phyloP scores from a whole-genome alignment of 2,797 vertebrate species.

The Hylomyscus alleni region DNA sequence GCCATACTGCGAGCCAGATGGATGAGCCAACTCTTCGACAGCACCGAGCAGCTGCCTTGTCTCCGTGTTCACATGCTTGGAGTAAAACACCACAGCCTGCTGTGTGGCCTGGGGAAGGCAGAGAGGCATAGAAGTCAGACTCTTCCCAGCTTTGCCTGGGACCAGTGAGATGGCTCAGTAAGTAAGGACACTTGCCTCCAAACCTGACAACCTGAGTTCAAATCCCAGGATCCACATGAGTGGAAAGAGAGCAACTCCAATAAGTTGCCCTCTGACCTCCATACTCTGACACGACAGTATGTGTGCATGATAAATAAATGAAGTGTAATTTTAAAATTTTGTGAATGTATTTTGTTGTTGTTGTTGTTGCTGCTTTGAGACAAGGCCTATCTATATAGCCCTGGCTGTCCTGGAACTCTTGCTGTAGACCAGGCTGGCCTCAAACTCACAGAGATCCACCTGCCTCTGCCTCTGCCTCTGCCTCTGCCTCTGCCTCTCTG shows the following conservation, averaged over 20 bases:
- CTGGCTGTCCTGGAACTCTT: neutral
- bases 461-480: too few relatives aligned
- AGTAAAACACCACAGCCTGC: conserved; percentile 43
- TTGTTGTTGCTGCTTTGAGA: neutral
- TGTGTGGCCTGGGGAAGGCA: neutral
- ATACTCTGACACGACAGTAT: neutral
- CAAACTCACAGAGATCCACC: neutral
- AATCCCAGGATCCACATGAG: neutral
- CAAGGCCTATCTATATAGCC: neutral
- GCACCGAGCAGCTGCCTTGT: conserved; percentile 66
- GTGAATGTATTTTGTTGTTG: neutral
- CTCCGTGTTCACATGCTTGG: neutral
- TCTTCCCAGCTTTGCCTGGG: conserved; percentile 5
- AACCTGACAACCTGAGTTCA: neutral
- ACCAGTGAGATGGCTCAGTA: neutral
- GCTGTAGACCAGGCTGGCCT: neutral
- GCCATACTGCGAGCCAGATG: conserved; percentile 67
- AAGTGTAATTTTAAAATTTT: neutral
- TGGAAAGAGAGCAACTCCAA: neutral
- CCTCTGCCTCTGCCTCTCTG: too few relatives aligned
- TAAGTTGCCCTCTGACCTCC: neutral
- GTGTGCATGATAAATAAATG: neutral
- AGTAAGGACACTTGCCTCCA: neutral
- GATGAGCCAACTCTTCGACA: conserved; percentile 37
- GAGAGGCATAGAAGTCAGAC: conserved; percentile 14